These are phyloP conservation scores for Porites divaricata DNA, from an alignment of 92 coral and sea anemone species.

Conservation along the genomic window DNA sequence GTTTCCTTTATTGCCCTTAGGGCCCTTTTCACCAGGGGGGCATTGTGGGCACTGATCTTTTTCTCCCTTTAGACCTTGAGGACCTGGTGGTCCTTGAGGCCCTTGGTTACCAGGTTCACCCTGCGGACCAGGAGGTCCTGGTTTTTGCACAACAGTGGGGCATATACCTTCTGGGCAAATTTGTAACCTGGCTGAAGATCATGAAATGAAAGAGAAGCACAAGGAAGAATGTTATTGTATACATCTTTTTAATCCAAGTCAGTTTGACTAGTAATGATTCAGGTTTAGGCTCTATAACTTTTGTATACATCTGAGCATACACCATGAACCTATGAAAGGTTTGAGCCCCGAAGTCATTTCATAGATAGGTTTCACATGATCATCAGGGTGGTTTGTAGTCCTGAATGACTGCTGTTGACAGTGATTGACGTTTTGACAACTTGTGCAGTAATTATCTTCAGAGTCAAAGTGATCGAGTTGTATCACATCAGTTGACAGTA, in stretches of 20 bases:
- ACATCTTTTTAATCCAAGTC: not conserved
- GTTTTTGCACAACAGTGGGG: not conserved
- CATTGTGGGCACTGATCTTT: not conserved
- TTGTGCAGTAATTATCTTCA: too few relatives aligned
- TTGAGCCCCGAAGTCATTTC: too few relatives aligned
- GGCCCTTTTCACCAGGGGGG: not conserved
- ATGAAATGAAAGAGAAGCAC: not conserved
- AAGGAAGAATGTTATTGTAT: not conserved
- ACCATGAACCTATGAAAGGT: too few relatives aligned
- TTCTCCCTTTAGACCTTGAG: constrained; percentile 41
- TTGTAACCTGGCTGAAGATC: not conserved
- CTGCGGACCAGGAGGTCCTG: constrained; percentile 1
- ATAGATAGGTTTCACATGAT: too few relatives aligned
- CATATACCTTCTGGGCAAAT: not conserved
- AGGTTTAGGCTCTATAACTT: too few relatives aligned
- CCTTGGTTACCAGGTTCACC: constrained; percentile 35
- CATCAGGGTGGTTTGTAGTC: too few relatives aligned
- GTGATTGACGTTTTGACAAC: too few relatives aligned
- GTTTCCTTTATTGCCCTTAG: constrained; percentile 21
- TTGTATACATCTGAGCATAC: too few relatives aligned
- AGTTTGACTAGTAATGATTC: too few relatives aligned
- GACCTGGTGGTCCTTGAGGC: constrained; percentile 15
- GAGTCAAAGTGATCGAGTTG: too few relatives aligned
- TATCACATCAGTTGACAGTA: too few relatives aligned
- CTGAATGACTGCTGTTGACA: too few relatives aligned